These are phyloP conservation scores for Anarrhichthys ocellatus DNA, from an alignment of 2,113 vertebrate genomes.

Conservation along the genomic window DNA sequence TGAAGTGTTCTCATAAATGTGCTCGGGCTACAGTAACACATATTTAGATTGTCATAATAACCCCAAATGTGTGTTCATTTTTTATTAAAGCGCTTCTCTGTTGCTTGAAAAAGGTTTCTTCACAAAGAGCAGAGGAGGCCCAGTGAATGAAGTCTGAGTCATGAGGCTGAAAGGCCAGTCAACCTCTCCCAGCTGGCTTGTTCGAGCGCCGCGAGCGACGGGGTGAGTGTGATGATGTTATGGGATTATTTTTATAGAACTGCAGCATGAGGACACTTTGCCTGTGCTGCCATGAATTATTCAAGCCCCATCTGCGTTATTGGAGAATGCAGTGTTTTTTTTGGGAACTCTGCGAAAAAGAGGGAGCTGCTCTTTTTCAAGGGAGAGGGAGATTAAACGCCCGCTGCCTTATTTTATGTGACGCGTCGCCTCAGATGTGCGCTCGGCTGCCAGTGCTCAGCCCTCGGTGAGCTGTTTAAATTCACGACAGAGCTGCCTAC, in stretches of 20 bases:
- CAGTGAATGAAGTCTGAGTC: constrained; percentile 63
- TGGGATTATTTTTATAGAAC: constrained; percentile 80
- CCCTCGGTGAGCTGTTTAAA: constrained; percentile 63
- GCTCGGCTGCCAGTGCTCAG: constrained; percentile 43
- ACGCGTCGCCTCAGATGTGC: constrained; percentile 64
- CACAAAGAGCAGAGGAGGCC: constrained; percentile 34
- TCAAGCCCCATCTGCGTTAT: constrained; percentile 71
- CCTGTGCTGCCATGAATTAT: constrained; percentile 77
- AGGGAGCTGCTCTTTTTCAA: constrained; percentile 43
- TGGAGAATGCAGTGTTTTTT: constrained; percentile 60
- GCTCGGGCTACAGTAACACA: constrained; percentile 1
- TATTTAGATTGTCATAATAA: constrained; percentile 11
- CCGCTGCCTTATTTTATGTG: constrained; percentile 66
- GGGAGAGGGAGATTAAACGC: constrained; percentile 65
- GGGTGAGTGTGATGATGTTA: constrained; percentile 76
- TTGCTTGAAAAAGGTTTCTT: constrained; percentile 32
- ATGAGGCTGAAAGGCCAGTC: constrained; percentile 59
- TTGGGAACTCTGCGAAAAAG: constrained; percentile 40
- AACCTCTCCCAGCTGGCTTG: constrained; percentile 71
- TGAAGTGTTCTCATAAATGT: constrained; percentile 18
- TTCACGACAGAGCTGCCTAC: constrained; percentile 57
- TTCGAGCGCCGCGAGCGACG: constrained; percentile 58
- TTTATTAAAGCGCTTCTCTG: constrained; percentile 15
- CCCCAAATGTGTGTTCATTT: constrained; percentile 1
- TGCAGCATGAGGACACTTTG: constrained; percentile 74